Evolutionary conservation across 2,113 vertebrate species (phyloP).

Genomic region (Corythornis cristatus): DNA sequence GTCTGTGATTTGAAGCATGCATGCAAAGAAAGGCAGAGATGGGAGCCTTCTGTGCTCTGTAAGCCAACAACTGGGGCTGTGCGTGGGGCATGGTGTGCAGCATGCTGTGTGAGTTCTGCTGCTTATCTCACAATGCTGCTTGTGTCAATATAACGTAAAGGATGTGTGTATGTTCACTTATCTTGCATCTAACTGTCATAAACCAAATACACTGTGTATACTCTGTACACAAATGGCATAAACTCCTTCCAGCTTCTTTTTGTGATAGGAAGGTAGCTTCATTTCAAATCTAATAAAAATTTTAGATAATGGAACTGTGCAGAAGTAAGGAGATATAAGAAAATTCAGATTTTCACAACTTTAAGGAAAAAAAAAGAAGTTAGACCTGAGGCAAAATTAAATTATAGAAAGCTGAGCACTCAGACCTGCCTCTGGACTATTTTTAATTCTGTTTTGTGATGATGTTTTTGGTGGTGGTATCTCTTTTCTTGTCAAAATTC

Average conservation of each 20-base stretch:
- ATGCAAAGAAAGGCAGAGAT: constrained; percentile 16
- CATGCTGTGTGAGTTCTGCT: accelerated
- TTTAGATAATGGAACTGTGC: not conserved
- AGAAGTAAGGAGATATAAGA: not conserved
- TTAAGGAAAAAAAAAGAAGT: not conserved
- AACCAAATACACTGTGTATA: not conserved
- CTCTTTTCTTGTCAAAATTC: constrained; percentile 30
- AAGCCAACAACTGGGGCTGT: not conserved
- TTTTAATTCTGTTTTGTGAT: constrained; percentile 16
- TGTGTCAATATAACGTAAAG: not conserved
- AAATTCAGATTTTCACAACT: constrained; percentile 6
- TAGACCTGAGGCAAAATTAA: constrained; percentile 15
- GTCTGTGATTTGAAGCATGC: constrained; percentile 17
- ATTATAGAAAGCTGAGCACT: not conserved
- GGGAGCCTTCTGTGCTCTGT: not conserved
- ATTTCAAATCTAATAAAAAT: not conserved
- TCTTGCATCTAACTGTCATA: not conserved
- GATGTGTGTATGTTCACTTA: not conserved
- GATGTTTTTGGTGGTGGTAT: not conserved
- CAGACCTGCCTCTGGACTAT: not conserved
- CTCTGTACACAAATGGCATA: not conserved
- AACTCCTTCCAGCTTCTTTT: not conserved
- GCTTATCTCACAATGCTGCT: not conserved
- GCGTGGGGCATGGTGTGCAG: not conserved
- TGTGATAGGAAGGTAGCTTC: not conserved